Conservation (phyloP, 2,888 invertebrate species). For the Spisula solida region DNA sequence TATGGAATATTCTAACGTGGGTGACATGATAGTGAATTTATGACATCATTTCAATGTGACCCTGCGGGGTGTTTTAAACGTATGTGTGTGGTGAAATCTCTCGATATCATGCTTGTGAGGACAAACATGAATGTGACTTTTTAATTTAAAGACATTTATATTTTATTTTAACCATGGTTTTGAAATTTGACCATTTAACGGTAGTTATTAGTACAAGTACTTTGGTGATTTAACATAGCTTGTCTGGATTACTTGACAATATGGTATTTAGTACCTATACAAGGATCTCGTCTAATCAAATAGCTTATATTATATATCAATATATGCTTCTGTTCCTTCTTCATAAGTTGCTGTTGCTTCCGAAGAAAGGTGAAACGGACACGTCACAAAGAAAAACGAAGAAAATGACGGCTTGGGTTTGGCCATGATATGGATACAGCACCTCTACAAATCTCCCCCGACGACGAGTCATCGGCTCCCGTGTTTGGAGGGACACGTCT, state of each 20-base stretch:
- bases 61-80: background rate
- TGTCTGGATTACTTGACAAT: background rate
- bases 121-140: background rate
- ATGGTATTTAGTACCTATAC: background rate
- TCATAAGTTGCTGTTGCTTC: constrained; percentile 84
- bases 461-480: constrained; percentile 64
- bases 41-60: background rate
- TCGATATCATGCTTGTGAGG: background rate
- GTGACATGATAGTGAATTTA: background rate
- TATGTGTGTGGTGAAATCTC: constrained; percentile 15
- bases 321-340: constrained; percentile 44
- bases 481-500: constrained; percentile 52
- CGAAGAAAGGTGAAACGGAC: constrained; percentile 78
- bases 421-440: constrained; percentile 81
- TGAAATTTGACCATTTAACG: background rate
- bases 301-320: background rate
- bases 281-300: background rate
- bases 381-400: constrained; percentile 80
- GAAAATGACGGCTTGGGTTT: constrained; percentile 83
- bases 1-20: background rate
- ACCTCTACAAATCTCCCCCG: constrained; percentile 70
- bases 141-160: background rate
- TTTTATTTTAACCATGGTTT: constrained; percentile 12
- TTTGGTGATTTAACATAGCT: background rate
- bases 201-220: background rate